Conservation (phyloP, 2,888 invertebrate species). For the Ferdinandea cuprea region DNA sequence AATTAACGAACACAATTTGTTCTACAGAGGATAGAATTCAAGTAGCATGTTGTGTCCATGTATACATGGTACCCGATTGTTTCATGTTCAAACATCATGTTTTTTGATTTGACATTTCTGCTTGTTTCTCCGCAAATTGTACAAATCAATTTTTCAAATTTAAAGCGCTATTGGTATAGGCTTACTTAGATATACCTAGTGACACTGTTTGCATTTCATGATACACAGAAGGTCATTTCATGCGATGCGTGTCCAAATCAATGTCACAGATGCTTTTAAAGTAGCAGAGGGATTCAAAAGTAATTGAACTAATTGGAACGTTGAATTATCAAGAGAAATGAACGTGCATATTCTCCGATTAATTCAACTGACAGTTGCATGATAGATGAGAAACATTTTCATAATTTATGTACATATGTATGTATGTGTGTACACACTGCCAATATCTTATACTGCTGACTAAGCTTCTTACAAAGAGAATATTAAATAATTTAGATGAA, state of each 20-base stretch:
- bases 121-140: conserved; percentile 10
- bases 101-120: conserved; percentile 1
- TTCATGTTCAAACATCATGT: background rate
- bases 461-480: too few species aligned
- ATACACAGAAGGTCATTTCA: background rate
- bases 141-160: conserved; percentile 21
- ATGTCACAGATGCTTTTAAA: background rate
- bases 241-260: conserved; percentile 7
- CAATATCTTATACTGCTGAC: too few species aligned
- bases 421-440: too few species aligned
- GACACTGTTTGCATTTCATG: background rate
- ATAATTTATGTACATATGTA: too few species aligned
- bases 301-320: conserved; percentile 2
- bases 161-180: conserved; percentile 20
- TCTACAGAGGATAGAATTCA: too few species aligned
- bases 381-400: too few species aligned
- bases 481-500: too few species aligned
- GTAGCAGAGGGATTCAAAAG: background rate
- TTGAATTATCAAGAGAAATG: background rate
- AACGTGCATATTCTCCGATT: too few species aligned
- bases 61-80: too few species aligned
- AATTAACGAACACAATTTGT: too few species aligned
- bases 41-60: too few species aligned
- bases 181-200: background rate
- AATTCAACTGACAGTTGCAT: too few species aligned